phyloP scores from a whole-genome alignment of 2,888 invertebrate genomes.

The Trachelus stipa region DNA sequence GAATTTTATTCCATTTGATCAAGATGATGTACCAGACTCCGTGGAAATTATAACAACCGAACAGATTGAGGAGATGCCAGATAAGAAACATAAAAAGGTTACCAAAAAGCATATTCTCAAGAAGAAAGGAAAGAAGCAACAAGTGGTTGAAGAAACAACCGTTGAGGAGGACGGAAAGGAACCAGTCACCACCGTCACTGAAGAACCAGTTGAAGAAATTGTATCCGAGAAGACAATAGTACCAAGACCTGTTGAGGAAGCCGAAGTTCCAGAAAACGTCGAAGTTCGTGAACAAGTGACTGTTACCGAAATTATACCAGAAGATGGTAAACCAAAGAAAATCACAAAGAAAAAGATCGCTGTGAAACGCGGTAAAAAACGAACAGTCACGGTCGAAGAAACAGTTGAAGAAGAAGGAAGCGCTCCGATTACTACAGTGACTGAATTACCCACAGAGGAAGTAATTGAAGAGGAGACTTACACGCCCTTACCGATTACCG shows the following conservation, averaged over 20 bases:
- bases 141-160: conserved; percentile 60
- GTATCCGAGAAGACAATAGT: conserved; percentile 24
- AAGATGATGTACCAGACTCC: conserved; percentile 14
- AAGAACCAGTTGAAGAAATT: conserved; percentile 39
- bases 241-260: conserved; percentile 39
- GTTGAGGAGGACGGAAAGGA: conserved; percentile 42
- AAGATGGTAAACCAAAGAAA: conserved; percentile 26
- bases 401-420: conserved; percentile 21
- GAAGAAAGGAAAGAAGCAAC: conserved; percentile 47
- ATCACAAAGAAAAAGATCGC: conserved; percentile 42
- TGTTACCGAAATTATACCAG: conserved; percentile 39
- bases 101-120: conserved; percentile 53
- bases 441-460: conserved; percentile 10
- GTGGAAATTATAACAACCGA: conserved; percentile 22
- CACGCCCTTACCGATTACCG: conserved; percentile 57
- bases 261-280: conserved; percentile 27
- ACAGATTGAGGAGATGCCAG: conserved; percentile 33
- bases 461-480: conserved; percentile 18
- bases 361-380: conserved; percentile 43
- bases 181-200: conserved; percentile 42
- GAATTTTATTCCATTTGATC: conserved; percentile 12
- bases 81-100: conserved; percentile 43
- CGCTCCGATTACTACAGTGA: conserved; percentile 13
- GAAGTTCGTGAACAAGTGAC: conserved; percentile 40
- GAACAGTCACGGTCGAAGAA: conserved; percentile 10